Percentiles rank a stretch among this genome's conserved stretches.
Conservation (phyloP, 2,113 vertebrate genomes). For the Collichthys lucidus region DNA sequence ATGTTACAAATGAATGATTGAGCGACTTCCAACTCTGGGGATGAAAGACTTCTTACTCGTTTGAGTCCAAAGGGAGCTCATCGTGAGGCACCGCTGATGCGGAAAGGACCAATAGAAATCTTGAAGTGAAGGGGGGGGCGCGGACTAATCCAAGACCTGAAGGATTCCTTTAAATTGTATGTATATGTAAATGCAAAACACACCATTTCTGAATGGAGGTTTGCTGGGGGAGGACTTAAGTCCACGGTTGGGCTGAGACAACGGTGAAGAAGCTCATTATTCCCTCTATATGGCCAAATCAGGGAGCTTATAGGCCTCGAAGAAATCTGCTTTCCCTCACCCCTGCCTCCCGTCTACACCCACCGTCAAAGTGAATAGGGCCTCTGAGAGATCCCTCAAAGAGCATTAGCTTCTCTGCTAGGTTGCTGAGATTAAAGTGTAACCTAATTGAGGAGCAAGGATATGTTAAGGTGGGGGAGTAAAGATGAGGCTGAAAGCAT, state of each 20-base stretch:
- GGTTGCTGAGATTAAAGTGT: slow-evolving; percentile 70
- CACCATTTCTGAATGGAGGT: slow-evolving; percentile 63
- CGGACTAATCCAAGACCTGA: slow-evolving; percentile 78
- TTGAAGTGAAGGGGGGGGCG: slow-evolving; percentile 47
- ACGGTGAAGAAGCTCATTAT: slow-evolving; percentile 81
- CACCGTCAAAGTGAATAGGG: slow-evolving; percentile 61
- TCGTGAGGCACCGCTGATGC: slow-evolving; percentile 72
- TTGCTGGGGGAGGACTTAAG: slow-evolving; percentile 67
- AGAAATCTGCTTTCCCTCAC: slow-evolving; percentile 51
- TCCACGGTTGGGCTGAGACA: slow-evolving; percentile 66
- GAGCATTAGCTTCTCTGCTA: slow-evolving; percentile 73
- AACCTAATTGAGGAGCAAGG: slow-evolving; percentile 59
- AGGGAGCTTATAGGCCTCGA: slow-evolving; percentile 68
- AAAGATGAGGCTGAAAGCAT: slow-evolving; percentile 59
- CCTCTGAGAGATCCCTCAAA: slow-evolving; percentile 67
- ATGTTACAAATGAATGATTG: slow-evolving; percentile 29
- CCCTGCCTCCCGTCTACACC: slow-evolving; percentile 46
- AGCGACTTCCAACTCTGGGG: slow-evolving; percentile 35
- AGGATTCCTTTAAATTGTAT: slow-evolving; percentile 75
- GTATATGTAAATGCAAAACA: slow-evolving; percentile 83
- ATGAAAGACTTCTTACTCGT: slow-evolving; percentile 67
- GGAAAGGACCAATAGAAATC: slow-evolving; percentile 67
- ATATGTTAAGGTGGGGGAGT: slow-evolving; percentile 44
- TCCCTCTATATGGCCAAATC: slow-evolving; percentile 71
- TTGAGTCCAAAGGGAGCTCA: slow-evolving; percentile 55